Evolutionary conservation across 2,113 vertebrate species (phyloP).

Genomic region (Trichechus manatus): DNA sequence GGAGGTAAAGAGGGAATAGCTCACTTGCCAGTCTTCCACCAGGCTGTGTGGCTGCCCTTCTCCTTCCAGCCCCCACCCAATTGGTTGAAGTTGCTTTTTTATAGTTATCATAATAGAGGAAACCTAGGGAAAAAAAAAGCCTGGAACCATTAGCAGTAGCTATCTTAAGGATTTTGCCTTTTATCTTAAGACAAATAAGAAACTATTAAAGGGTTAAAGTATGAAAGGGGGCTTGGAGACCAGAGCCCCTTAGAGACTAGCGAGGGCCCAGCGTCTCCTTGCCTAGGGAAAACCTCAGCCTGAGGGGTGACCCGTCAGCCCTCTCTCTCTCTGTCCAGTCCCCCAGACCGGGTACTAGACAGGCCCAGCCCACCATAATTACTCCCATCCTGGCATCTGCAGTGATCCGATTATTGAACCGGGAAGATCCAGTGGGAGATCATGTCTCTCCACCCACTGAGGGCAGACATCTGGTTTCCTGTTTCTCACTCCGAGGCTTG

Average conservation of each 20-base stretch:
- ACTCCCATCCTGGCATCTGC: not conserved
- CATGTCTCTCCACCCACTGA: not conserved
- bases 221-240: not conserved
- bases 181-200: too few species aligned
- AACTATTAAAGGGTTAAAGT: not conserved
- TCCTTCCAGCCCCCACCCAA: not conserved
- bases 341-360: not conserved
- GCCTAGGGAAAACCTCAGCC: conserved; percentile 52
- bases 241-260: not conserved
- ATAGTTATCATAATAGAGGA: not conserved
- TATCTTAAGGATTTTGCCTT: not conserved
- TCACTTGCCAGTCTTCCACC: not conserved
- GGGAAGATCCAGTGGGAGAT: not conserved
- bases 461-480: too few species aligned
- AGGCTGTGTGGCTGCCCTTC: not conserved
- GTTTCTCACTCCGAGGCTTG: not conserved
- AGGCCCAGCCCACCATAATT: not conserved
- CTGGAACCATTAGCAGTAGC: too few species aligned
- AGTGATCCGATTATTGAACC: not conserved
- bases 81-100: not conserved
- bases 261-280: not conserved
- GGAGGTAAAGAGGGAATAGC: not conserved
- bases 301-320: not conserved
- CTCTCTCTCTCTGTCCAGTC: not conserved
- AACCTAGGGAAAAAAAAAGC: not conserved